Evolutionary conservation across 2,888 invertebrate genomes (phyloP).

Genomic region (Melangyna quadrimaculata): DNA sequence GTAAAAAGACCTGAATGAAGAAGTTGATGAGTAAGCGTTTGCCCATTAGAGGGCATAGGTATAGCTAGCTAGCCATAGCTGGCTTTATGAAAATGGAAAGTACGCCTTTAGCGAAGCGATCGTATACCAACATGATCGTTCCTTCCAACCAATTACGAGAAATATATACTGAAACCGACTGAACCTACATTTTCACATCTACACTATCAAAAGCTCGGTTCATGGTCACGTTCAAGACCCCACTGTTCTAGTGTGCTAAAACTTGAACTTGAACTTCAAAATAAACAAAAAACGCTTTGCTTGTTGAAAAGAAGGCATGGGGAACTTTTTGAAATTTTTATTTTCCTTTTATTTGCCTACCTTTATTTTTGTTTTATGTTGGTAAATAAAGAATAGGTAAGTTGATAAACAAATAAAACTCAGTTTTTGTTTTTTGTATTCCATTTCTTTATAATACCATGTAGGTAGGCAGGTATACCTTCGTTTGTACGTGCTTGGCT

Average conservation of each 20-base stretch:
- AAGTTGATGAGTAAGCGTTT: conserved; percentile 54
- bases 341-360: conserved; percentile 14
- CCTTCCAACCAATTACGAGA: neutral
- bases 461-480: no score
- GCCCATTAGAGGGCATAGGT: conserved; percentile 26
- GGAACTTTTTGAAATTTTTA: conserved; percentile 35
- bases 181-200: conserved; percentile 48
- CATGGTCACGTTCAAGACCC: conserved; percentile 58
- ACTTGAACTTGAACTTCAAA: conserved; percentile 70
- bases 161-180: neutral
- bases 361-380: conserved; percentile 44
- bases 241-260: conserved; percentile 62
- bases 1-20: conserved; percentile 20
- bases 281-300: conserved; percentile 17
- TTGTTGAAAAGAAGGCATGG: conserved; percentile 24
- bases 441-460: neutral
- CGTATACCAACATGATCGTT: neutral
- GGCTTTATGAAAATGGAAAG: conserved; percentile 63
- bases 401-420: conserved; percentile 60
- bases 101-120: conserved; percentile 2
- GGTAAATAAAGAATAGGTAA: conserved; percentile 61
- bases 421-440: conserved; percentile 4
- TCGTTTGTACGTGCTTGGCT: conserved; percentile 54
- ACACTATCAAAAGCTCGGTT: conserved; percentile 43
- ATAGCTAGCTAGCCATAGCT: no score